Evolutionary conservation across 2,113 vertebrate genomes (phyloP), one percentile per base, ranked within the genome.

Genomic region (Chloropsis cyanopogon): DNA sequence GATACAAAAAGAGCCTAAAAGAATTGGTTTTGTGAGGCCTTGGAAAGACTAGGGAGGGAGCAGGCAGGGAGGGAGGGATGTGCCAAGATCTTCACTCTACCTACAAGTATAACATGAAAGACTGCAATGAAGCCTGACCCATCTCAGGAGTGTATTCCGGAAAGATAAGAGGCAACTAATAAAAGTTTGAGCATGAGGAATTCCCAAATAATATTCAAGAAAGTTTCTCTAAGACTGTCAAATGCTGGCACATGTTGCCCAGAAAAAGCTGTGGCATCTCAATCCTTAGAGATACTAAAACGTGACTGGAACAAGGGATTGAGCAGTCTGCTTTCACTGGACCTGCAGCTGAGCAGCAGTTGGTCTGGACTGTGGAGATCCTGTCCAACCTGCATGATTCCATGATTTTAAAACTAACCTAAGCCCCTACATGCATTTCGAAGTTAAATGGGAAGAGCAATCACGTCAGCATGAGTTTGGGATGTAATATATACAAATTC

Each of bases 51-150:
- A 25, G n/a, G 4, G 18, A 69, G 13, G 15, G 33, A 42, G 6
- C 11, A 24, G 24, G 41, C 0, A 0, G 20, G 14, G 10, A 20
- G 4, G 29, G 4, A 15, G 7, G 29, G 14, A 69, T 11, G 10
- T 9, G 7, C 15, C 5, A 21, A 52, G 7, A 56, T n/a, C 53
- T 60, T 83, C 37, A 39, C 4, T 7, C 11, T 44, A 47, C n/a
- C 73, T 76, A 8, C 8, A 70, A 65, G 13, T 14, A 15, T 4
- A 39, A 47, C 17, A 33, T 16, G 16, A 26, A 79, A 86, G 53
- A 49, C 8, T 59, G 17, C 20, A n/a, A 72, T 8, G n/a, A 57
- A 84, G 60, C 18, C 50, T 56, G 59, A 41, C 59, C 76, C 37
- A 82, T 59, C 24, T 53, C 53, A 76, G 59, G 46, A 42, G 13